Evolutionary conservation across 2,888 invertebrate species (phyloP), one percentile per base, ranked within the genome.

Genomic region (Agapetus fuscipes): DNA sequence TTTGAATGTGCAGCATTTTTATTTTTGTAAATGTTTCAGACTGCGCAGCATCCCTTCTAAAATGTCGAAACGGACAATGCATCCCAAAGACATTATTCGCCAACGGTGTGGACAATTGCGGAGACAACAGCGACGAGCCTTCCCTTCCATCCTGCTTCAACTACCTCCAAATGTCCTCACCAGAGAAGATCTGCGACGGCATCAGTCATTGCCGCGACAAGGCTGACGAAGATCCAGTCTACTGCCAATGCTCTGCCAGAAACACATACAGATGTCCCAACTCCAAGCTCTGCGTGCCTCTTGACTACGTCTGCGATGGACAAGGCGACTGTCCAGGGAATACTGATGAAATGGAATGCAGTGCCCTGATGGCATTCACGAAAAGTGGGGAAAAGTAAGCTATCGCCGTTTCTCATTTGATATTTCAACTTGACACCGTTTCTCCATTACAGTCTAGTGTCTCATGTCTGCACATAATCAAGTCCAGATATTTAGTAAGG

Each of bases 261-360:
- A 52, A 50, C 30, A 54, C 51, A 25, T 60, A 56, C 30, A 60
- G 54, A 64, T 70, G 48, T 29, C 32, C 15, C 4, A 14, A 32
- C 9, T 62, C 64, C 14, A 61, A 69, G 5, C 62, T 66, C 35
- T 87, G 87, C 51, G 70, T 88, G 30, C 73, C 85, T 0, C 64
- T 64, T 15, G 85, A 86, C 48, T 76, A 82, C 61, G 74, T 86
- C 1, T 88, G 88, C 54, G 88, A 88, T 54, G 80, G 78, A n/a
- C 58, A 73, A 5, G 51, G 56, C 1, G 87, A 89, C 53, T 89
- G 88, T 56, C 77, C 78, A 0, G 65, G 76, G 41, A 79, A 78
- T 4, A 81, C 83, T 48, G 88, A 89, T 52, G 88, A 88, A 55
- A 55, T 55, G 5, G 58, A 62, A 3, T 88, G 88, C 53, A 66